These are phyloP conservation scores for Exaiptasia diaphana DNA, from an alignment of 64 coral and sea anemone genomes.

Conservation along the genomic window DNA sequence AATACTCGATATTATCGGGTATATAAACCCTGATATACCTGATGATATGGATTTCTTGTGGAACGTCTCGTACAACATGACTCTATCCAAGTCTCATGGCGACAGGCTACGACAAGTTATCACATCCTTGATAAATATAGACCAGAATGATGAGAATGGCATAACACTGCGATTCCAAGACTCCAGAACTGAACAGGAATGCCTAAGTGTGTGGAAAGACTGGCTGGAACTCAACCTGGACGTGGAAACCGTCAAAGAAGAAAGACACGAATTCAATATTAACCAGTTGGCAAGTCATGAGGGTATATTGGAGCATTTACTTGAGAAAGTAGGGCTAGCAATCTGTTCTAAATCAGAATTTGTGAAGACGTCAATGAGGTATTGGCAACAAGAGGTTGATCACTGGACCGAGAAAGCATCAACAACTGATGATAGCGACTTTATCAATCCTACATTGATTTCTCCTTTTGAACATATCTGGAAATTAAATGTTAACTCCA, in stretches of 20 bases:
- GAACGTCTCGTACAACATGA: constrained; percentile 71
- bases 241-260: constrained; percentile 14
- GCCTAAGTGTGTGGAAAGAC: constrained; percentile 44
- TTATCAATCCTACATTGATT: constrained; percentile 51
- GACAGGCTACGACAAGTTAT: constrained; percentile 11
- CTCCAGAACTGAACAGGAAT: constrained; percentile 6
- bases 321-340: no score
- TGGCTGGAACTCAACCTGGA: constrained; percentile 27
- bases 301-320: no score
- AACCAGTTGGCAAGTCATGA: no score
- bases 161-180: constrained; percentile 12
- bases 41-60: constrained; percentile 58
- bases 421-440: neutral
- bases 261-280: constrained; percentile 45
- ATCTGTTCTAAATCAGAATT: no score
- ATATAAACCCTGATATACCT: constrained; percentile 17
- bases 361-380: neutral
- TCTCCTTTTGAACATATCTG: constrained; percentile 47
- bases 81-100: constrained; percentile 26
- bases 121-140: neutral
- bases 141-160: neutral
- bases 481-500: constrained; percentile 26
- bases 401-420: constrained; percentile 47
- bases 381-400: constrained; percentile 16
- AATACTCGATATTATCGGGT: constrained; percentile 4